Evolutionary conservation across 2,113 vertebrate species (phyloP).

Genomic region (Lasiurus cinereus): DNA sequence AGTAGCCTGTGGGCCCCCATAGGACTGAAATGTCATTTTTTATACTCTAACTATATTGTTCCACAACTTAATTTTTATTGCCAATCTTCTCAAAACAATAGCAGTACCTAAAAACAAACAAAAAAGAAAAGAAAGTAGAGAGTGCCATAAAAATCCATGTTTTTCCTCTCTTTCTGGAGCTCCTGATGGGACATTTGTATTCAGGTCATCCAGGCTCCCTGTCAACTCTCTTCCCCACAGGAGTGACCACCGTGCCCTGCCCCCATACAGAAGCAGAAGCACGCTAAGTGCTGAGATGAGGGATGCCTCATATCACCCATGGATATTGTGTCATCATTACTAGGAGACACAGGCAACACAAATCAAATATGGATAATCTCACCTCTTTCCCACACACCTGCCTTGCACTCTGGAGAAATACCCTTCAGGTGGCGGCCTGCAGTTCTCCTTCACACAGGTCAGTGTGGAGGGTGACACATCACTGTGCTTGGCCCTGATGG

Average conservation of each 20-base stretch:
- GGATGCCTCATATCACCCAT: background rate
- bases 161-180: slow-evolving; percentile 45
- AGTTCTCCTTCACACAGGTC: background rate
- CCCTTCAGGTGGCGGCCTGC: background rate
- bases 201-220: background rate
- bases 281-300: background rate
- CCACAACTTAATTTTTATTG: background rate
- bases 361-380: background rate
- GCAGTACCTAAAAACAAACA: background rate
- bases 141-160: background rate
- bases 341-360: slow-evolving; percentile 30
- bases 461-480: background rate
- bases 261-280: background rate
- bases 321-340: slow-evolving; percentile 17
- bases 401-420: background rate
- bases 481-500: background rate
- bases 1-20: background rate
- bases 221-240: background rate
- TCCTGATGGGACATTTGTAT: background rate
- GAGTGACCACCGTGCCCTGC: background rate
- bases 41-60: slow-evolving; percentile 37
- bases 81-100: background rate
- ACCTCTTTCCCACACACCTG: background rate
- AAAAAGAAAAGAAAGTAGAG: background rate
- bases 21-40: background rate